These are phyloP conservation scores for Harlomillsia oculata DNA, from an alignment of 1,140 invertebrate species.

Conservation along the genomic window DNA sequence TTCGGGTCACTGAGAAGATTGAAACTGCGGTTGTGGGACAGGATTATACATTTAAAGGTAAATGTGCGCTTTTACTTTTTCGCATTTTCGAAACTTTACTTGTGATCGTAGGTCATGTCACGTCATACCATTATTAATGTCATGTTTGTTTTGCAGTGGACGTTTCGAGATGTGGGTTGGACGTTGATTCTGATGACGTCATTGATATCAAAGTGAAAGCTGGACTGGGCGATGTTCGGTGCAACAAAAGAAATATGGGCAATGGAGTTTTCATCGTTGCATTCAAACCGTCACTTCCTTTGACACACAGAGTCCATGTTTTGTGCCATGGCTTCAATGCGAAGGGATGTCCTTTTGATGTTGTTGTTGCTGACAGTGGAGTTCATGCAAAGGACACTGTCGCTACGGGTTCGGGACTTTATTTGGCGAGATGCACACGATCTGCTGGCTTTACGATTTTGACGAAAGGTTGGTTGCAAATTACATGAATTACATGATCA, in stretches of 20 bases:
- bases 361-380: slow-evolving; percentile 39
- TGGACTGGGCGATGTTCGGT: slow-evolving; percentile 42
- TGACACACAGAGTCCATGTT: slow-evolving; percentile 69
- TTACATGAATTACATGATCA: background rate
- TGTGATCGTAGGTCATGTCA: too few species aligned
- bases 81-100: background rate
- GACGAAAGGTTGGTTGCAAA: slow-evolving; percentile 27
- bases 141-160: slow-evolving; percentile 49
- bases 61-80: slow-evolving; percentile 24
- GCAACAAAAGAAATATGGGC: slow-evolving; percentile 45
- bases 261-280: slow-evolving; percentile 53
- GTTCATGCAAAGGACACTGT: slow-evolving; percentile 40
- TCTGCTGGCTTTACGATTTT: slow-evolving; percentile 33
- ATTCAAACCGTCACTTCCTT: slow-evolving; percentile 70
- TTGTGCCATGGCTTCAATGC: slow-evolving; percentile 65
- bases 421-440: slow-evolving; percentile 25
- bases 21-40: slow-evolving; percentile 67
- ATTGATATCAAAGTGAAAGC: slow-evolving; percentile 56
- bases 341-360: slow-evolving; percentile 41
- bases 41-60: slow-evolving; percentile 66
- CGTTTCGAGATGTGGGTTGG: slow-evolving; percentile 63
- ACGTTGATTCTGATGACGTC: slow-evolving; percentile 57
- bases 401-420: slow-evolving; percentile 26
- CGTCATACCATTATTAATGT: too few species aligned
- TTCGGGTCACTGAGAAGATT: slow-evolving; percentile 64